Conservation (phyloP, 2,113 vertebrate genomes). For the Oreochromis aureus region DNA sequence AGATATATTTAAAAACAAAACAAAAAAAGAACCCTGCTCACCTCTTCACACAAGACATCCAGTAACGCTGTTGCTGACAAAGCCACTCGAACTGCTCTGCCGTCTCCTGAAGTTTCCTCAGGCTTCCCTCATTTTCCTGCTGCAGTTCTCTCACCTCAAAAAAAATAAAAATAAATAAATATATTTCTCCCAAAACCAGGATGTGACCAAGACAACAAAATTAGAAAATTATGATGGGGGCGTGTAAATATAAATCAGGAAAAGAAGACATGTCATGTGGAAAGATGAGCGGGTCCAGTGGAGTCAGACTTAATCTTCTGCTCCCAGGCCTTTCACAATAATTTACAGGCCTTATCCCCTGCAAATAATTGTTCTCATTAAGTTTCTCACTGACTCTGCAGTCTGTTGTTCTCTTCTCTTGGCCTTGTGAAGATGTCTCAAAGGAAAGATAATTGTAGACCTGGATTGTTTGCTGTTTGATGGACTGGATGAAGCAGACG, state of each 20-base stretch:
- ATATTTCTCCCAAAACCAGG: neutral
- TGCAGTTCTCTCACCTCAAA: slow-evolving; percentile 43
- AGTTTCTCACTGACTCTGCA: neutral
- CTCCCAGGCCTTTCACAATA: neutral
- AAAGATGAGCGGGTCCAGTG: neutral
- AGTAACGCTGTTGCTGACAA: slow-evolving; percentile 70
- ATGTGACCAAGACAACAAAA: neutral
- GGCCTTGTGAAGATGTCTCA: neutral
- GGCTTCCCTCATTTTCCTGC: slow-evolving; percentile 55
- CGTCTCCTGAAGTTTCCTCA: slow-evolving; percentile 64
- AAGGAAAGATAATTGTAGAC: neutral
- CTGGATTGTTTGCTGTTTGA: slow-evolving; percentile 20
- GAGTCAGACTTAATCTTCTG: neutral
- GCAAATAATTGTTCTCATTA: slow-evolving; percentile 12
- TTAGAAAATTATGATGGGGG: neutral
- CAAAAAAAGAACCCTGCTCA: neutral
- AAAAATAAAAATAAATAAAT: neutral
- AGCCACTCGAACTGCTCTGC: slow-evolving; percentile 72
- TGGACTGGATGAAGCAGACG: slow-evolving; percentile 16
- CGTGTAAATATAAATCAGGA: neutral
- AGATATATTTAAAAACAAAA: neutral
- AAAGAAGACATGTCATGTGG: neutral
- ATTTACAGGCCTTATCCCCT: neutral
- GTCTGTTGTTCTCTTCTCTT: neutral
- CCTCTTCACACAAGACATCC: slow-evolving; percentile 71